A percentile compares a stretch with the other conserved stretches of the same genome.
These are phyloP conservation scores for Ylistrum balloti DNA, from an alignment of 1,140 invertebrate species.

Conservation along the genomic window DNA sequence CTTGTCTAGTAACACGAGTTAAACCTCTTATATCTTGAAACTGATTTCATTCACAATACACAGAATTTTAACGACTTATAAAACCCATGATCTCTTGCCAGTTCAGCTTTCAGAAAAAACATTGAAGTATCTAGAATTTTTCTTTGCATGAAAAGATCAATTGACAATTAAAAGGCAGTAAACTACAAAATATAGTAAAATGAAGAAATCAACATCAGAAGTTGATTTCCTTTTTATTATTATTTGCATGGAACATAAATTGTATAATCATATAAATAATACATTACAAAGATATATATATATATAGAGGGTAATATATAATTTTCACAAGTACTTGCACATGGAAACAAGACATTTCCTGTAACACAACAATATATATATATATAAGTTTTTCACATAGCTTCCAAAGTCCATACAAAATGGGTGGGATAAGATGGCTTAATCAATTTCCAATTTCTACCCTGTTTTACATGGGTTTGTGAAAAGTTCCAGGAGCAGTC, in stretches of 20 bases:
- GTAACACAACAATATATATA: neutral
- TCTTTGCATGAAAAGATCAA: neutral
- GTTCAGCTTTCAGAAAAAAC: too few relatives aligned
- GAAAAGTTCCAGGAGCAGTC: too few relatives aligned
- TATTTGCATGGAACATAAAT: neutral
- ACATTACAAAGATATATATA: slow-evolving; percentile 24
- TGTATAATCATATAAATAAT: slow-evolving; percentile 36
- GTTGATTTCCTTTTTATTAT: slow-evolving; percentile 2
- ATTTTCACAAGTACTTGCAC: slow-evolving; percentile 5
- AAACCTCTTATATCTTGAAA: too few relatives aligned
- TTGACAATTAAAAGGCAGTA: neutral
- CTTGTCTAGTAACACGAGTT: too few relatives aligned
- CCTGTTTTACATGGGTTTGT: too few relatives aligned
- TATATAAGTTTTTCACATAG: neutral
- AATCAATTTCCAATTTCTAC: too few relatives aligned
- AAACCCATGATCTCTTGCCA: neutral
- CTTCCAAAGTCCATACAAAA: neutral
- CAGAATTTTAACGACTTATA: too few relatives aligned
- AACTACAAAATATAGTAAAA: neutral
- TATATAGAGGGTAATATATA: slow-evolving; percentile 31
- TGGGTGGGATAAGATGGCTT: too few relatives aligned
- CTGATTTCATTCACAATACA: too few relatives aligned
- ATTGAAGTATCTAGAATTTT: too few relatives aligned
- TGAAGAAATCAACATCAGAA: neutral
- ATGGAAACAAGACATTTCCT: slow-evolving; percentile 8